These are phyloP conservation scores for Melolontha melolontha DNA, from an alignment of 2,888 invertebrate species.

Conservation along the genomic window DNA sequence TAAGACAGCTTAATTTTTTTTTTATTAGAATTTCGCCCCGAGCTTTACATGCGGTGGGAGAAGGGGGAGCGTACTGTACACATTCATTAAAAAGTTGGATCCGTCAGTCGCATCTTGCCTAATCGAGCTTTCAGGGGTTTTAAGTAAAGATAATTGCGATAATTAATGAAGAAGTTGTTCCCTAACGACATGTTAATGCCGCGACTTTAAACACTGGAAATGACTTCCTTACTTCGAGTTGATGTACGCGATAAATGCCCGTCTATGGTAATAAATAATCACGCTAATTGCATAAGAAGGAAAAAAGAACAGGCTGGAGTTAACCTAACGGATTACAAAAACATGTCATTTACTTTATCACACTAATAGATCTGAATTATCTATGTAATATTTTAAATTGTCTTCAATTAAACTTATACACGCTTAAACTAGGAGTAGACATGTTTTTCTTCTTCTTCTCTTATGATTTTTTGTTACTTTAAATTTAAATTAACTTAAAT, in stretches of 20 bases:
- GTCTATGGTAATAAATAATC: conserved; percentile 31
- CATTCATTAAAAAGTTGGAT: conserved; percentile 49
- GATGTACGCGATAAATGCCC: conserved; percentile 32
- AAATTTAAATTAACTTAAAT: too few species aligned
- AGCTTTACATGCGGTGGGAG: background rate
- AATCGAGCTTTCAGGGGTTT: conserved; percentile 49
- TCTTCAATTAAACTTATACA: too few species aligned
- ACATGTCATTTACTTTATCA: background rate
- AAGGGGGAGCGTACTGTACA: conserved; percentile 35
- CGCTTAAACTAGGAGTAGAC: too few species aligned
- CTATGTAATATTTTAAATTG: background rate
- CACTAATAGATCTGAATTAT: background rate
- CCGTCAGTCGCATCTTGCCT: conserved; percentile 48
- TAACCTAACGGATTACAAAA: background rate
- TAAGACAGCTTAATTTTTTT: conserved; percentile 27
- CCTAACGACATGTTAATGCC: conserved; percentile 52
- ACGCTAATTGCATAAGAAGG: conserved; percentile 10
- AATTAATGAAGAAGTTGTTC: conserved; percentile 53
- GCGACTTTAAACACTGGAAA: conserved; percentile 37
- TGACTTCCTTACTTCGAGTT: conserved; percentile 27
- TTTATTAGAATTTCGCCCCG: conserved; percentile 1
- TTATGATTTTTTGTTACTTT: too few species aligned
- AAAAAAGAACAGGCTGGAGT: background rate
- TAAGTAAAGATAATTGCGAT: conserved; percentile 52
- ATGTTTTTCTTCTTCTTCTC: too few species aligned